These are phyloP conservation scores for Drosophila subobscura DNA, from an alignment of 1,140 invertebrate species.

Conservation along the genomic window DNA sequence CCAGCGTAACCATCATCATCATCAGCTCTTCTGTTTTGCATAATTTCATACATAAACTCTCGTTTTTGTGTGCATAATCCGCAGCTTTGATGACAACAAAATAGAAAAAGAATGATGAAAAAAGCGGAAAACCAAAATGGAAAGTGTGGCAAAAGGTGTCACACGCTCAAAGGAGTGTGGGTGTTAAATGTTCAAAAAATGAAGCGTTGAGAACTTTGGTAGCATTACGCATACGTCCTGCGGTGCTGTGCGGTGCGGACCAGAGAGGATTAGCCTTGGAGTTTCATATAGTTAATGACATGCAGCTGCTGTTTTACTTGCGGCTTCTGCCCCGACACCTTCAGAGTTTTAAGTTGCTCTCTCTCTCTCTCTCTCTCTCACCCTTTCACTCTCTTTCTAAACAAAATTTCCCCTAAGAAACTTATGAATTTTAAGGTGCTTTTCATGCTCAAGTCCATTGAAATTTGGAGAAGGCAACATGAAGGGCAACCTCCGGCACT, in stretches of 20 bases:
- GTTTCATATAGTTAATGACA: slow-evolving; percentile 74
- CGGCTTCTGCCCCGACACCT: slow-evolving; percentile 26
- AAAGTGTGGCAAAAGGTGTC: slow-evolving; percentile 58
- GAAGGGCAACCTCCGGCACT: slow-evolving; percentile 4
- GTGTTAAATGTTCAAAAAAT: slow-evolving; percentile 73
- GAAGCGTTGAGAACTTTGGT: slow-evolving; percentile 71
- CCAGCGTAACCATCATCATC: slow-evolving; percentile 33
- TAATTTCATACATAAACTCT: slow-evolving; percentile 76
- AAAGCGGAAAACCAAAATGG: slow-evolving; percentile 16
- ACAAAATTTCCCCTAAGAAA: slow-evolving; percentile 50
- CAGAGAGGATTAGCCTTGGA: slow-evolving; percentile 56
- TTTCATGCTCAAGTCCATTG: slow-evolving; percentile 45
- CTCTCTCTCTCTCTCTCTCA: not conserved
- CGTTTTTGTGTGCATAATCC: slow-evolving; percentile 69
- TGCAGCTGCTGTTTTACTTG: slow-evolving; percentile 71
- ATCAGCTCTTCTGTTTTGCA: slow-evolving; percentile 54
- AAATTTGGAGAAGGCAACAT: slow-evolving; percentile 13
- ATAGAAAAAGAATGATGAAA: slow-evolving; percentile 33
- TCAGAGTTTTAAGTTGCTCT: not conserved
- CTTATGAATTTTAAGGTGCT: slow-evolving; percentile 82
- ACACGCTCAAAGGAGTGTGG: slow-evolving; percentile 24
- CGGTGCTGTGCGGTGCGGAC: slow-evolving; percentile 12
- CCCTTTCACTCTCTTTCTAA: not conserved
- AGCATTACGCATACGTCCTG: slow-evolving; percentile 66
- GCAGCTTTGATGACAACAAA: slow-evolving; percentile 60